Percentiles rank a stretch among this genome's conserved stretches.
phyloP scores from a whole-genome alignment of 2,888 invertebrate species.

The Aleiodes testaceus region DNA sequence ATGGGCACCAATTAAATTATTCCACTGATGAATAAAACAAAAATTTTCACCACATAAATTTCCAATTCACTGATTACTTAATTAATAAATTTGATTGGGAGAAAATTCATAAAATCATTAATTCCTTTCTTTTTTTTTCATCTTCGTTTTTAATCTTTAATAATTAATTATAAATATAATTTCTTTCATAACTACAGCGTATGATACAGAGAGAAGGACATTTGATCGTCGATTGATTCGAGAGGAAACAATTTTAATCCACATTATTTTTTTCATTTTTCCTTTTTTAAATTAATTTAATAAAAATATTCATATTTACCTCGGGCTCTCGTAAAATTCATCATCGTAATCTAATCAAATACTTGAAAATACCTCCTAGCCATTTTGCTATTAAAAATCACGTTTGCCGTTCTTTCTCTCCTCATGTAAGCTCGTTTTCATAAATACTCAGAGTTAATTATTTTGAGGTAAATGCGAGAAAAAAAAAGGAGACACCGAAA shows the following conservation, averaged over 20 bases:
- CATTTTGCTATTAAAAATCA: neutral
- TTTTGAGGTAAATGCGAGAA: constrained; percentile 27
- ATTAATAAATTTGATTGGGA: neutral
- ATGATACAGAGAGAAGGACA: constrained; percentile 62
- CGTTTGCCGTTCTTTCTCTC: constrained; percentile 40
- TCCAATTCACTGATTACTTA: neutral
- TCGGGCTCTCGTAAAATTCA: constrained; percentile 8
- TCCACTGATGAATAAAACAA: constrained; percentile 14
- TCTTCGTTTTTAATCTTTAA: constrained; percentile 38
- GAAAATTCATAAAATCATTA: neutral
- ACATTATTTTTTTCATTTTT: constrained; percentile 32
- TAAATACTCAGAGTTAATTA: neutral
- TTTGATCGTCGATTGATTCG: constrained; percentile 53
- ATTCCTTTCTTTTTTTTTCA: neutral
- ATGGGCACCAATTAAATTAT: neutral
- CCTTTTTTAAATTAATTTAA: constrained; percentile 18
- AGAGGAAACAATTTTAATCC: constrained; percentile 18
- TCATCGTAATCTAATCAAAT: constrained; percentile 1
- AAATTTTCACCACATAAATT: constrained; percentile 9
- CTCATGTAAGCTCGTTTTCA: constrained; percentile 32
- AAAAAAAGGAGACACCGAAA: constrained; percentile 11
- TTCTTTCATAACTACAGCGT: constrained; percentile 64
- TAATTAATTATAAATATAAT: constrained; percentile 67
- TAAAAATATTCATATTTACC: constrained; percentile 26
- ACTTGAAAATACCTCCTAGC: constrained; percentile 1